Conservation (phyloP, 2,797 vertebrate species). For the Argyrosomus regius region DNA sequence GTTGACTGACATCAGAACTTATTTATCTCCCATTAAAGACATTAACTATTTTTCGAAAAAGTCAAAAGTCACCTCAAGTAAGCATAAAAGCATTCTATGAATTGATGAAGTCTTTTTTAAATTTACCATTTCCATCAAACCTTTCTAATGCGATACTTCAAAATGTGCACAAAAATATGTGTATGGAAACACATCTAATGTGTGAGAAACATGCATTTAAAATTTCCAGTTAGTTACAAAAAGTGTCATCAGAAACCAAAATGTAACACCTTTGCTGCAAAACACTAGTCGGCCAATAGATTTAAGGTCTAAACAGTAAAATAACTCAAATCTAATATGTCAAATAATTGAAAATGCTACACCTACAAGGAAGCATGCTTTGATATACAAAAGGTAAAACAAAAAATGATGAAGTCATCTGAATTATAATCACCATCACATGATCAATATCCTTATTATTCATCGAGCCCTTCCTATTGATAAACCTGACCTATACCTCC, state of each 20-base stretch:
- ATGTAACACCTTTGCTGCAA: background rate
- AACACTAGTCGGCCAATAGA: background rate
- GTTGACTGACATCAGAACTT: no score
- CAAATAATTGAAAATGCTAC: background rate
- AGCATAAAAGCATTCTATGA: no score
- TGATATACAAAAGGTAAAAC: background rate
- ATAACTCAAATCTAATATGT: background rate
- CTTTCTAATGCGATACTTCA: no score
- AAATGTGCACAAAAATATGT: no score
- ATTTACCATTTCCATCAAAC: no score
- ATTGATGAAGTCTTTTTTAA: no score
- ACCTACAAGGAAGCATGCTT: background rate
- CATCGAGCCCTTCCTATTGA: slow-evolving; percentile 4
- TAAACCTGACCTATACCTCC: slow-evolving; percentile 43
- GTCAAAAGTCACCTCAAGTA: no score
- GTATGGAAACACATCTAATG: no score
- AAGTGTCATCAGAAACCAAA: background rate
- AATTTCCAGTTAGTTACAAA: background rate
- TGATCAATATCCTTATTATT: slow-evolving; percentile 19
- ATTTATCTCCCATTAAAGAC: no score
- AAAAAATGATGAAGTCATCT: slow-evolving; percentile 10
- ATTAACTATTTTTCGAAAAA: no score
- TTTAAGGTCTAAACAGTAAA: background rate
- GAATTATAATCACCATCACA: slow-evolving; percentile 6
- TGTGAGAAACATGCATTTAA: background rate